phyloP scores from a whole-genome alignment of 2,113 vertebrate species.

The Tetrax tetrax region DNA sequence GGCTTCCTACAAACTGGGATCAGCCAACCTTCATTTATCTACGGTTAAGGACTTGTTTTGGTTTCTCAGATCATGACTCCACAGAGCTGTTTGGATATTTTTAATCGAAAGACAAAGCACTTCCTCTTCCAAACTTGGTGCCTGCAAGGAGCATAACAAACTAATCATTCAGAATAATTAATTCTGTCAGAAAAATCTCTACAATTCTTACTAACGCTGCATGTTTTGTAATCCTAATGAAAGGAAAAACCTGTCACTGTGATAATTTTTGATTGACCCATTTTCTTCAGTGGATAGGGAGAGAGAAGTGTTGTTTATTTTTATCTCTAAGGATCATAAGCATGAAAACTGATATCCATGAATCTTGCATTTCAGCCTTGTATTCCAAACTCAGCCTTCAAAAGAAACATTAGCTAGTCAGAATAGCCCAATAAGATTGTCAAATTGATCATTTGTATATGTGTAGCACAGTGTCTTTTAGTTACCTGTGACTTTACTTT shows the following conservation, averaged over 20 bases:
- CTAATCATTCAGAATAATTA: conserved; percentile 71
- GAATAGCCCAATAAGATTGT: not conserved
- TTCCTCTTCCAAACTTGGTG: conserved; percentile 69
- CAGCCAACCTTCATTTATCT: conserved; percentile 66
- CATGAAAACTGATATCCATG: conserved; percentile 2
- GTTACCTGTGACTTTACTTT: conserved; percentile 18
- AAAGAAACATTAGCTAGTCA: conserved; percentile 33
- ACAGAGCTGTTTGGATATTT: conserved; percentile 70
- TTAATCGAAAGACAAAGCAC: conserved; percentile 70
- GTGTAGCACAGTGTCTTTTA: not conserved
- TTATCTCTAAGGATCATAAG: conserved; percentile 6
- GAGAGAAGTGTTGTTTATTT: conserved; percentile 2
- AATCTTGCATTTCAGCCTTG: conserved; percentile 23
- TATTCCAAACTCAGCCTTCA: conserved; percentile 17
- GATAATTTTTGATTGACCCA: conserved; percentile 63
- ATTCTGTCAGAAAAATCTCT: conserved; percentile 72
- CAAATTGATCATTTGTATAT: not conserved
- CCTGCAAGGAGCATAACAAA: conserved; percentile 61
- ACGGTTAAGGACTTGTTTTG: conserved; percentile 66
- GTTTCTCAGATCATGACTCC: conserved; percentile 69
- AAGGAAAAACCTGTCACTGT: conserved; percentile 58
- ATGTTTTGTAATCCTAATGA: conserved; percentile 63
- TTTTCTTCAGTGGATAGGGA: conserved; percentile 23
- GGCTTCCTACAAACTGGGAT: conserved; percentile 28
- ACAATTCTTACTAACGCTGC: conserved; percentile 38